These are phyloP conservation scores for Platichthys stellatus DNA, from an alignment of 2,113 vertebrate genomes.

Conservation along the genomic window DNA sequence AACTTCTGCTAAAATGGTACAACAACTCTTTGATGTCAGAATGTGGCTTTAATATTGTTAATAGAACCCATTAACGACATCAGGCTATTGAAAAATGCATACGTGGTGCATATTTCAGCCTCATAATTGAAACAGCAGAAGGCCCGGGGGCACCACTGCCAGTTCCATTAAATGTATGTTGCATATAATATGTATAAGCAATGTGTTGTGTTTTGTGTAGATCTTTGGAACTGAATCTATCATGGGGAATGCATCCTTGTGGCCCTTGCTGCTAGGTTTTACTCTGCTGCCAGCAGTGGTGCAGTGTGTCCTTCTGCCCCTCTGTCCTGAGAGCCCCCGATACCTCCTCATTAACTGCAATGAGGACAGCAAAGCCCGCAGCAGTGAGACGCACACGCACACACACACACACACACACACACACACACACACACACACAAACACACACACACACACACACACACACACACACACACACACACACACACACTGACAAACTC, in stretches of 20 bases:
- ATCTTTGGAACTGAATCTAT: constrained; percentile 92
- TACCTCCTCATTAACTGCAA: constrained; percentile 96
- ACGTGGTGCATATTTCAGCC: too few species aligned
- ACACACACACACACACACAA: too few species aligned
- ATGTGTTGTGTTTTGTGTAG: constrained; percentile 69
- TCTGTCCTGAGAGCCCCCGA: constrained; percentile 94
- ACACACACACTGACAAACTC: too few species aligned
- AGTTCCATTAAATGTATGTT: not conserved
- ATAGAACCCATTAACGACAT: too few species aligned
- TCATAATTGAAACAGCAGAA: too few species aligned
- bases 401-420: not conserved
- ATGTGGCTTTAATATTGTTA: too few species aligned
- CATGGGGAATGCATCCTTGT: constrained; percentile 88
- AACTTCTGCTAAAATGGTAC: too few species aligned
- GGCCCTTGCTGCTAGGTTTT: constrained; percentile 91
- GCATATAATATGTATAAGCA: not conserved
- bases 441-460: constrained; percentile 8
- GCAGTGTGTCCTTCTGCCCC: constrained; percentile 90
- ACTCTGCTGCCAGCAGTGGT: constrained; percentile 88
- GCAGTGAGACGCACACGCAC: constrained; percentile 80
- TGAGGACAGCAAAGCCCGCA: constrained; percentile 93
- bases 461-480: too few species aligned
- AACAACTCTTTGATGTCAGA: too few species aligned
- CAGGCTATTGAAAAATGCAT: too few species aligned
- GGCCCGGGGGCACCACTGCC: too few species aligned